Base-by-base conservation (phyloP, 2,888 invertebrate species). In the Pharmacophagus antenor region DNA sequence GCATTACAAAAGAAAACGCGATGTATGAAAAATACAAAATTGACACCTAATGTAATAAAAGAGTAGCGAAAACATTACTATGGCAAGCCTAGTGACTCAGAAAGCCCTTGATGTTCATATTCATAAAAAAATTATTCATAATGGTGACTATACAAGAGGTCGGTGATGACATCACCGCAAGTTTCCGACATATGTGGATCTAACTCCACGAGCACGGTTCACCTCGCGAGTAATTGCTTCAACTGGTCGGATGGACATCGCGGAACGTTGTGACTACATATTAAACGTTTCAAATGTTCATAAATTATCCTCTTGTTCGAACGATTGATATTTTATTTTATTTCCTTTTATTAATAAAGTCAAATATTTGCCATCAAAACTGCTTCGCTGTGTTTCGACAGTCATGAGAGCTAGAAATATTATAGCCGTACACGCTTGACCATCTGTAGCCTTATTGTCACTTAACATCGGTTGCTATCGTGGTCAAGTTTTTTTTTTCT, bases 91-190 rank as follows among this genome's bases (percentile, higher is more conserved):
- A 22, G 23, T 58, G 58, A 58, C 41, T 58, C 58, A 58, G 47
- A 47, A 17, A 47, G 49, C 58, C 50, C 50, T 60, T 60, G 59
- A 50, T 55, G 48, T 53, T 31, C 41, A 54, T 54, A 48, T 59
- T 59, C 44, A 58, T 31, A 51, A 17, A 54, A n/a, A 54, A 21
- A 27, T 50, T 56, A 57, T 58, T 58, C 57, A 55, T 55, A 27
- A 25, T 22, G 54, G 49, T 42, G 42, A 27, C 31, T 59, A 41
- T 10, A 44, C 18, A 27, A 37, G n/a, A 8, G 31, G 42, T 15
- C n/a, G 22, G 3, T 12, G 27, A 50, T 60, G 59, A 60, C 55
- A 46, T 60, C 55, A 60, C 22, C 12, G 46, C 27, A 44, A n/a
- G 20, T 20, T 31, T n/a, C 46, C 55, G 20, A 18, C 51, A 27